A percentile compares a stretch with the other conserved stretches of the same genome.
These are phyloP conservation scores for Gambusia yucatana DNA, from an alignment of 2,797 vertebrate genomes.

Conservation along the genomic window DNA sequence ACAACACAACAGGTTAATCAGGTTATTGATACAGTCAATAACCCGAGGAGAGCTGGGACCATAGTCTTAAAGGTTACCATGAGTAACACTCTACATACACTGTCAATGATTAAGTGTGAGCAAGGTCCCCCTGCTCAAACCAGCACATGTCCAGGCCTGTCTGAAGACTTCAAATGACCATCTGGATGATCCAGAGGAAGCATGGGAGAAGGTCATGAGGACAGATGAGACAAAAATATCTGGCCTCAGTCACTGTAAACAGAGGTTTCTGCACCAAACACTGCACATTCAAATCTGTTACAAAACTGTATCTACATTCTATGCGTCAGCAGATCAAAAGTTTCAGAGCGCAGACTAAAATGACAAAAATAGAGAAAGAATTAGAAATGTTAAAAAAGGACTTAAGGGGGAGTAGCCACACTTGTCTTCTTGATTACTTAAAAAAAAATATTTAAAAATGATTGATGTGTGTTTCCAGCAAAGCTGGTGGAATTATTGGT, in stretches of 20 bases:
- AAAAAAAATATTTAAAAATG: background rate
- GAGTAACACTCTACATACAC: background rate
- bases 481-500: background rate
- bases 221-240: no score
- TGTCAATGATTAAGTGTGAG: background rate
- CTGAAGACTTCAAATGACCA: no score
- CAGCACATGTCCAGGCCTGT: no score
- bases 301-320: background rate
- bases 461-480: background rate
- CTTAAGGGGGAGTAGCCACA: no score
- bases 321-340: background rate
- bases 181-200: no score
- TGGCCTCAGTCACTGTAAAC: no score
- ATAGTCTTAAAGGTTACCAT: background rate
- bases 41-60: background rate
- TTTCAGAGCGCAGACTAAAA: background rate
- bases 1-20: background rate
- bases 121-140: no score
- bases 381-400: background rate
- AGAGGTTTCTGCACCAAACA: background rate
- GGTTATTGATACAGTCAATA: background rate
- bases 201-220: no score
- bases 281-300: background rate
- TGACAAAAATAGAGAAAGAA: background rate
- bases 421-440: background rate